Evolutionary conservation across 1,140 invertebrate species (phyloP).

Genomic region (Ceratosolen fusciceps): DNA sequence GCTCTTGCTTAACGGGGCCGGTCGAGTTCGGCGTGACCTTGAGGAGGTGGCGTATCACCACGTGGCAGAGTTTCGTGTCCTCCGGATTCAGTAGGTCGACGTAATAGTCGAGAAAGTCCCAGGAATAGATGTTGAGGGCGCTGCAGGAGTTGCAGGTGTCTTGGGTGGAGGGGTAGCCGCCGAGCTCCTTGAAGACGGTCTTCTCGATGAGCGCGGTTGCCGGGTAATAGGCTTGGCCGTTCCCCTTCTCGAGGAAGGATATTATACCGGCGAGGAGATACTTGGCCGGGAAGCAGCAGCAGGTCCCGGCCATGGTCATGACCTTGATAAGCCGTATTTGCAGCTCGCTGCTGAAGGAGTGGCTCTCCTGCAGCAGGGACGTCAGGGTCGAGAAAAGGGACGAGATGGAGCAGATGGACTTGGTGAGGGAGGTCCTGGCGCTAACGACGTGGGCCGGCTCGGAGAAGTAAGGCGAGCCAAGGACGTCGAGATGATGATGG

Average conservation of each 20-base stretch:
- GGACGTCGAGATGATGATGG: slow-evolving; percentile 75
- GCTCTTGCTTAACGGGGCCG: slow-evolving; percentile 72
- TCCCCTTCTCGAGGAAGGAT: slow-evolving; percentile 63
- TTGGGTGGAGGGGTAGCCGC: slow-evolving; percentile 60
- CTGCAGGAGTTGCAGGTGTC: slow-evolving; percentile 59
- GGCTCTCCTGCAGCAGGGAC: slow-evolving; percentile 69
- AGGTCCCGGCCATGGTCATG: slow-evolving; percentile 74
- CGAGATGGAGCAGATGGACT: slow-evolving; percentile 73
- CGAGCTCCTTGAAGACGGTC: slow-evolving; percentile 75
- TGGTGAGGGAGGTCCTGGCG: slow-evolving; percentile 37
- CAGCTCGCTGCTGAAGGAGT: slow-evolving; percentile 65
- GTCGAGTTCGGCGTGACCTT: slow-evolving; percentile 73
- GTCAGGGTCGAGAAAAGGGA: slow-evolving; percentile 74
- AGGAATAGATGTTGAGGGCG: slow-evolving; percentile 62
- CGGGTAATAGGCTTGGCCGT: slow-evolving; percentile 59
- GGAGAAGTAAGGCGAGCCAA: slow-evolving; percentile 68
- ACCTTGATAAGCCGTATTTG: slow-evolving; percentile 72
- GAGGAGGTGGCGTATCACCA: slow-evolving; percentile 74
- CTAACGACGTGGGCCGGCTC: slow-evolving; percentile 55
- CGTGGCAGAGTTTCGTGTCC: slow-evolving; percentile 73
- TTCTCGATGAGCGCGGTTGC: slow-evolving; percentile 72
- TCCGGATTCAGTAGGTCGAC: slow-evolving; percentile 72
- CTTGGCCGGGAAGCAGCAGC: slow-evolving; percentile 76
- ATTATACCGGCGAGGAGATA: slow-evolving; percentile 64
- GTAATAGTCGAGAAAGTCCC: slow-evolving; percentile 76